These are phyloP conservation scores for Chydorus sphaericus DNA, from an alignment of 2,888 invertebrate species.

Conservation along the genomic window DNA sequence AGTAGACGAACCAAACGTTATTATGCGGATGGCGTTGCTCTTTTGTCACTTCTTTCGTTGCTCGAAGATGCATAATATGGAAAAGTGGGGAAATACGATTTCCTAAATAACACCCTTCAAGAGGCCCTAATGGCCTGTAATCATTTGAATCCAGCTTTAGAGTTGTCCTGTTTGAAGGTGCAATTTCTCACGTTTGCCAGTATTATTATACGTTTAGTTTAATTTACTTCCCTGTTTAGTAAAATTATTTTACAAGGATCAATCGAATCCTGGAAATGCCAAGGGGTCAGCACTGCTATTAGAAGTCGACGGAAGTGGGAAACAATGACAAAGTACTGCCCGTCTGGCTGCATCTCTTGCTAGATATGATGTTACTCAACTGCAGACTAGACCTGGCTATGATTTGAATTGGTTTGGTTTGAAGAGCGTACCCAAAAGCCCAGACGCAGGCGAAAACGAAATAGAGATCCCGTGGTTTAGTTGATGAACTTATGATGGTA, in stretches of 20 bases:
- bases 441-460: no score
- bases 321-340: conserved; percentile 87
- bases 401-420: no score
- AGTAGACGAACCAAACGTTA: conserved; percentile 69
- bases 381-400: conserved; percentile 79
- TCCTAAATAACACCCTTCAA: conserved; percentile 62
- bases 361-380: conserved; percentile 82
- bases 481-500: no score
- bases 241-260: conserved; percentile 51
- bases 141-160: conserved; percentile 91
- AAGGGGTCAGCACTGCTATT: conserved; percentile 85
- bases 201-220: conserved; percentile 34
- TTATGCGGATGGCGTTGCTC: conserved; percentile 75
- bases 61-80: conserved; percentile 93
- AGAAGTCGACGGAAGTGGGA: conserved; percentile 91
- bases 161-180: conserved; percentile 89
- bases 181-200: conserved; percentile 93
- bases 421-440: no score
- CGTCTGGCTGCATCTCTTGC: conserved; percentile 87
- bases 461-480: no score
- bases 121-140: conserved; percentile 90
- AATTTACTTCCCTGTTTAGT: conserved; percentile 20
- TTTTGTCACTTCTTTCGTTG: conserved; percentile 92
- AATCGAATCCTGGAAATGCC: conserved; percentile 89
- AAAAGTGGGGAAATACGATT: conserved; percentile 64